Percentiles rank a stretch among this genome's conserved stretches.
Evolutionary conservation across 2,797 vertebrate genomes (phyloP).

Genomic region (Phataginus tetradactyla): DNA sequence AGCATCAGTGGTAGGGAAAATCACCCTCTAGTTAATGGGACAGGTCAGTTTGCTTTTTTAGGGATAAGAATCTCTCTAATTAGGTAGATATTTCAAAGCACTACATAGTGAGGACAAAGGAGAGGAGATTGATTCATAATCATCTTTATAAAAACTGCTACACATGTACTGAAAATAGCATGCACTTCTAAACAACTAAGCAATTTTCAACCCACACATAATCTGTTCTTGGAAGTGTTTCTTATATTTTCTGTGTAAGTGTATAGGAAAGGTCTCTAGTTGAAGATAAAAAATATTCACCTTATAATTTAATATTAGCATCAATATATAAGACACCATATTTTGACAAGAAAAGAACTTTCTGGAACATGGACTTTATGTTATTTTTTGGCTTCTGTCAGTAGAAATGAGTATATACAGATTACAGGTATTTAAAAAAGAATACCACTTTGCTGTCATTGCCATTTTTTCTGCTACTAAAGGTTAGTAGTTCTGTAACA

Average conservation of each 20-base stretch:
- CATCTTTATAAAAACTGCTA: conserved; percentile 11
- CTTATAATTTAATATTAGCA: conserved; percentile 62
- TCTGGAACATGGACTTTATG: background rate
- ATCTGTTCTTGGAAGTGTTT: conserved; percentile 61
- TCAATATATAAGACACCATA: conserved; percentile 37
- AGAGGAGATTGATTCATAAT: background rate
- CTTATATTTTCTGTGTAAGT: conserved; percentile 57
- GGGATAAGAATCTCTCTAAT: conserved; percentile 18
- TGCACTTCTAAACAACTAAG: conserved; percentile 44
- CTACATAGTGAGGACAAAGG: background rate
- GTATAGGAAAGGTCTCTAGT: conserved; percentile 8
- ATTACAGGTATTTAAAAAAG: conserved; percentile 3
- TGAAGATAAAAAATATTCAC: conserved; percentile 51
- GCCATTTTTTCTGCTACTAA: conserved; percentile 42
- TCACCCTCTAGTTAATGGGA: background rate
- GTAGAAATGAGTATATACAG: conserved; percentile 30
- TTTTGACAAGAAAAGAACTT: background rate
- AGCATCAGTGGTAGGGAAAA: background rate
- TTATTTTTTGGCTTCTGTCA: background rate
- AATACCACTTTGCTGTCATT: conserved; percentile 34
- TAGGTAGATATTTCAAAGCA: background rate
- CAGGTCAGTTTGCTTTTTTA: background rate
- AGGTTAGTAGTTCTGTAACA: background rate
- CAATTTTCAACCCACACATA: conserved; percentile 76
- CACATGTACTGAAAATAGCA: conserved; percentile 64